Conservation (phyloP, 2,797 vertebrate species). For the Protosalanx chinensis region DNA sequence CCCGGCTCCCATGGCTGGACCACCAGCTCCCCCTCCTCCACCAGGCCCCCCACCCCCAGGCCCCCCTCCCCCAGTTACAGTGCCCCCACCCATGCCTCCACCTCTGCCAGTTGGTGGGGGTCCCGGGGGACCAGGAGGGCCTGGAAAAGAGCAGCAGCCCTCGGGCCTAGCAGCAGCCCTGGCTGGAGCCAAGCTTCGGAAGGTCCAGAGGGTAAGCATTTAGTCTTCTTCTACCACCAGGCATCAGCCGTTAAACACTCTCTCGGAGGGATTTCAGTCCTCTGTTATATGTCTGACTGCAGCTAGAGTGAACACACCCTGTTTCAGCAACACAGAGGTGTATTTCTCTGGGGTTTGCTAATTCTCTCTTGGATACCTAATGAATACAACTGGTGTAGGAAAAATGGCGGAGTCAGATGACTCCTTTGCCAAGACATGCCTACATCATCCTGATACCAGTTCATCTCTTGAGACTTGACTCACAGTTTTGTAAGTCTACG, state of each 20-base stretch:
- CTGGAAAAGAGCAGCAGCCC: constrained; percentile 67
- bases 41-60: constrained; percentile 77
- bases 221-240: neutral
- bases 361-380: neutral
- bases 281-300: too few species aligned
- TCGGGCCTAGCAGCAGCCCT: constrained; percentile 93
- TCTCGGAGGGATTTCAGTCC: too few species aligned
- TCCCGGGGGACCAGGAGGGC: constrained; percentile 77
- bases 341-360: neutral
- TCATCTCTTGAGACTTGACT: too few species aligned
- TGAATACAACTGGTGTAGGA: neutral
- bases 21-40: constrained; percentile 82
- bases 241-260: too few species aligned
- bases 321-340: neutral
- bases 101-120: constrained; percentile 81
- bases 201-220: constrained; percentile 86
- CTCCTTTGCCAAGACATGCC: too few species aligned
- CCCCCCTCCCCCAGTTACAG: constrained; percentile 63
- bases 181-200: constrained; percentile 96
- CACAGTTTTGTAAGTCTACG: neutral
- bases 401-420: too few species aligned
- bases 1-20: constrained; percentile 74
- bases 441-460: too few species aligned
- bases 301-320: too few species aligned
- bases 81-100: constrained; percentile 77